phyloP scores from a whole-genome alignment of 2,797 vertebrate species.

The Sparidentex hasta region DNA sequence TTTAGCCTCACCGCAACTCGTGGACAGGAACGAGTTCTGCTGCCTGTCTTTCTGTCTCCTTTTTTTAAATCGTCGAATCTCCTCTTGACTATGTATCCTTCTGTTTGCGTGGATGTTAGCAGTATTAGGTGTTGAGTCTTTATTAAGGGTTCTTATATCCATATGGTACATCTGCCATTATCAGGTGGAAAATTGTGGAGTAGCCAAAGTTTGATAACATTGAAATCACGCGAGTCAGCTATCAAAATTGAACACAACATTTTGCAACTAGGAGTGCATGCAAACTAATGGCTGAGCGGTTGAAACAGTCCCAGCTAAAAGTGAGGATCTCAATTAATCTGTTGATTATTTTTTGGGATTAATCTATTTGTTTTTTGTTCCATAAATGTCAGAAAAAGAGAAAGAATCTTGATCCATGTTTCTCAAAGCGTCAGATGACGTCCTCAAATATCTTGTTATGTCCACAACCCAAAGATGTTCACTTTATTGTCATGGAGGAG shows the following conservation, averaged over 20 bases:
- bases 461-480: too few relatives aligned
- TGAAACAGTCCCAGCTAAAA: neutral
- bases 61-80: slow-evolving; percentile 33
- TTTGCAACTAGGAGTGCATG: neutral
- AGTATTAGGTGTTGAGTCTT: slow-evolving; percentile 34
- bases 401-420: too few relatives aligned
- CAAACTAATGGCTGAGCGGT: neutral
- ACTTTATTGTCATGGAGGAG: too few relatives aligned
- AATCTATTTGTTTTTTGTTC: too few relatives aligned
- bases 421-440: too few relatives aligned
- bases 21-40: slow-evolving; percentile 75
- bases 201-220: slow-evolving; percentile 1
- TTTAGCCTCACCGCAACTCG: slow-evolving; percentile 85
- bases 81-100: neutral
- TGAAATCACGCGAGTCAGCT: neutral
- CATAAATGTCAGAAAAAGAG: too few relatives aligned
- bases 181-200: neutral
- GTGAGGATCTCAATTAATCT: too few relatives aligned
- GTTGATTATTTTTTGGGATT: too few relatives aligned
- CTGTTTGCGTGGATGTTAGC: slow-evolving; percentile 20
- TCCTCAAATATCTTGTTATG: too few relatives aligned
- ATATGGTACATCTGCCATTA: too few relatives aligned
- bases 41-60: slow-evolving; percentile 78
- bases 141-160: neutral
- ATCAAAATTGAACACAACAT: neutral